A percentile compares a stretch with the other conserved stretches of the same genome.
Evolutionary conservation across 92 coral and sea anemone genomes (phyloP).

Genomic region (Montipora capitata): DNA sequence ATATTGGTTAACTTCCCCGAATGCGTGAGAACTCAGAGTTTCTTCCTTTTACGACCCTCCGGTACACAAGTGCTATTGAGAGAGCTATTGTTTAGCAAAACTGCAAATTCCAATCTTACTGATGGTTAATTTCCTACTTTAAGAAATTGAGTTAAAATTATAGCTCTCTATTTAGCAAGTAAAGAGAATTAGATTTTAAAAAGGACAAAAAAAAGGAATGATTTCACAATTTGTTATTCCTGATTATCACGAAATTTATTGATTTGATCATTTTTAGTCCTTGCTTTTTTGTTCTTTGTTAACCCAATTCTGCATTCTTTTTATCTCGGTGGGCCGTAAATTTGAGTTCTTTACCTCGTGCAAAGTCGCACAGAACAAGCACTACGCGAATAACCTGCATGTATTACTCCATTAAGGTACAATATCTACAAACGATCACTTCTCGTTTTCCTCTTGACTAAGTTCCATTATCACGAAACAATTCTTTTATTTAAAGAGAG

Average conservation of each 20-base stretch:
- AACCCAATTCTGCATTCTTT: background rate
- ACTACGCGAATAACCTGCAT: conserved; percentile 9
- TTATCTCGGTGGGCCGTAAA: background rate
- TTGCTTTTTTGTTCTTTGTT: background rate
- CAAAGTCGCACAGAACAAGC: conserved; percentile 28
- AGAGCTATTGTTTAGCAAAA: conserved; percentile 48
- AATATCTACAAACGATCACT: conserved; percentile 36
- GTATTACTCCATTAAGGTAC: background rate
- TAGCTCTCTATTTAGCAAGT: conserved; percentile 31
- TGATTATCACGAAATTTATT: background rate
- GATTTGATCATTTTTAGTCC: background rate
- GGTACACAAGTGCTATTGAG: conserved; percentile 17
- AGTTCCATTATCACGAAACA: conserved; percentile 12
- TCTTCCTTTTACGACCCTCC: conserved; percentile 22
- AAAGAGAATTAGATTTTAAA: conserved; percentile 33
- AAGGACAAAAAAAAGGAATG: background rate
- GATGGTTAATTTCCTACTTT: conserved; percentile 38
- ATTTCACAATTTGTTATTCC: background rate
- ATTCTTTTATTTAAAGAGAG: conserved; percentile 41
- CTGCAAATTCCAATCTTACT: conserved; percentile 52
- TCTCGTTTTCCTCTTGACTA: conserved; percentile 19
- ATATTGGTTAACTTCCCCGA: conserved; percentile 35
- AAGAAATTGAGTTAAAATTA: conserved; percentile 18
- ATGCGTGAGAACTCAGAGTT: conserved; percentile 37
- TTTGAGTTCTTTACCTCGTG: conserved; percentile 18